These are phyloP conservation scores for Dendrolimus kikuchii DNA, from an alignment of 1,140 invertebrate genomes.

Conservation along the genomic window DNA sequence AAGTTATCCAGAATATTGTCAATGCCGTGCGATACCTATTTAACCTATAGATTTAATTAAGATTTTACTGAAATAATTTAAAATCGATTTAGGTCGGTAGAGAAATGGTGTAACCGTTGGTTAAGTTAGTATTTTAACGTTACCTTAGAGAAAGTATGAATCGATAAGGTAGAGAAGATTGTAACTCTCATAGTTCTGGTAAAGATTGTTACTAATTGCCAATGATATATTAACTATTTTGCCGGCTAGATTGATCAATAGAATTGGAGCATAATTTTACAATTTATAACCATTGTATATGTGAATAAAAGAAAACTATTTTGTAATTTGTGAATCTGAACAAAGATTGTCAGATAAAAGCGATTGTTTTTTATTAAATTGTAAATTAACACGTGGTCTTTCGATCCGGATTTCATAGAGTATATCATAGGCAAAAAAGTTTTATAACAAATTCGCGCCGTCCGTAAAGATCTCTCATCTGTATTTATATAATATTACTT, in stretches of 20 bases:
- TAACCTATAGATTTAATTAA: constrained; percentile 9
- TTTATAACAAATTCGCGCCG: constrained; percentile 5
- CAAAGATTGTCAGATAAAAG: too few species aligned
- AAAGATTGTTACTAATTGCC: constrained; percentile 23
- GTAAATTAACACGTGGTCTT: too few species aligned
- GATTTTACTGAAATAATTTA: constrained; percentile 40
- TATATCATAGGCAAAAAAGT: not conserved
- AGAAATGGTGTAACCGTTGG: constrained; percentile 46
- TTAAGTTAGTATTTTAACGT: constrained; percentile 46
- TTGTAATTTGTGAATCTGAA: too few species aligned
- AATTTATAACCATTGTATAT: too few species aligned
- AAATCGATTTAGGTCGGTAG: constrained; percentile 35
- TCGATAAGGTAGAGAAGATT: constrained; percentile 35
- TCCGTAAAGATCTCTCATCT: constrained; percentile 4
- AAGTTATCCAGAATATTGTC: constrained; percentile 72
- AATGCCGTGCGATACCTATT: constrained; percentile 9
- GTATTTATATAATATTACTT: constrained; percentile 1
- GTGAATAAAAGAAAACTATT: too few species aligned
- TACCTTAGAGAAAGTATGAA: constrained; percentile 37
- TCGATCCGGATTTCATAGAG: too few species aligned
- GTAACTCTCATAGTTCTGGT: constrained; percentile 39
- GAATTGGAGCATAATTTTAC: too few species aligned
- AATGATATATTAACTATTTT: constrained; percentile 5
- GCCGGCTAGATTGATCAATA: too few species aligned
- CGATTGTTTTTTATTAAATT: too few species aligned